These are phyloP conservation scores for Limenitis camilla DNA, from an alignment of 2,888 invertebrate species.

Conservation along the genomic window DNA sequence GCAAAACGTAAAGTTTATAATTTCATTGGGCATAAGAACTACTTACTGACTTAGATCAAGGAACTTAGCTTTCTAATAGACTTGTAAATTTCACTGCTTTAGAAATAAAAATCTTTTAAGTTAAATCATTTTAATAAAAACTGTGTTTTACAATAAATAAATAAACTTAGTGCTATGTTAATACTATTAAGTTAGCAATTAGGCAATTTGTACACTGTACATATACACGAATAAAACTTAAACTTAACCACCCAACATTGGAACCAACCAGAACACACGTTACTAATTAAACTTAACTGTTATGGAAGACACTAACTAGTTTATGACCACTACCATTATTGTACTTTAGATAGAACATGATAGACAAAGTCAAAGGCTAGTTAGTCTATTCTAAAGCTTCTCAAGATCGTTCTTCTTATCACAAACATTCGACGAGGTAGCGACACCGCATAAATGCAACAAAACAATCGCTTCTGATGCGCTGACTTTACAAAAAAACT, in stretches of 20 bases:
- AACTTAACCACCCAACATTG: no score
- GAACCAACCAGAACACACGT: no score
- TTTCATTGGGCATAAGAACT: no score
- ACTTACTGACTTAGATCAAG: no score
- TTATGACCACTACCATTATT: no score
- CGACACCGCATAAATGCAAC: conserved; percentile 18
- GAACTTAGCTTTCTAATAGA: no score
- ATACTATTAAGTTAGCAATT: conserved; percentile 35
- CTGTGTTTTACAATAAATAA: conserved; percentile 38
- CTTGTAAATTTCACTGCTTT: not conserved
- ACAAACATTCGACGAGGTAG: conserved; percentile 33
- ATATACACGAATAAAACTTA: not conserved
- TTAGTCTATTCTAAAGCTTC: not conserved
- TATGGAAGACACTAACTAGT: no score
- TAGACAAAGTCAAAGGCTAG: not conserved
- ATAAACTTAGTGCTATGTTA: conserved; percentile 41
- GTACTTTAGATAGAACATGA: not conserved
- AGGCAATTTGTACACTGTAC: conserved; percentile 43
- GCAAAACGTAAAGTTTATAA: no score
- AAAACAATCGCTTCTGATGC: conserved; percentile 10
- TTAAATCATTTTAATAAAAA: conserved; percentile 11
- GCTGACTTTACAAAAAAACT: not conserved
- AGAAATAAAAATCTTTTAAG: not conserved
- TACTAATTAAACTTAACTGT: no score
- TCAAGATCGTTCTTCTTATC: conserved; percentile 21